A percentile compares a stretch with the other conserved stretches of the same genome.
phyloP scores from a whole-genome alignment of 2,113 vertebrate genomes.

The Hypocryptadius cinnamomeus region DNA sequence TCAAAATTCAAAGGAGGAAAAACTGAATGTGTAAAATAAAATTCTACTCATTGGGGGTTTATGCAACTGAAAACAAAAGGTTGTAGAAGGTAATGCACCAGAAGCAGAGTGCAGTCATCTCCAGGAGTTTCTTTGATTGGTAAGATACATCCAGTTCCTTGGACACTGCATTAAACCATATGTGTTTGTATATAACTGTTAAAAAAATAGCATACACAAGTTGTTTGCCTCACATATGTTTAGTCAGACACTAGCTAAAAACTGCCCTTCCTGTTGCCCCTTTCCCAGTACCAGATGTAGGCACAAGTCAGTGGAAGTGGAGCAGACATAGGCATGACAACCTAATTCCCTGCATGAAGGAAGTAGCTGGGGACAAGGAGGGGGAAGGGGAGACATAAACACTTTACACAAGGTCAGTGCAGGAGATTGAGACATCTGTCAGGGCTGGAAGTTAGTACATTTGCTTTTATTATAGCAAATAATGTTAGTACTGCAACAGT shows the following conservation, averaged over 20 bases:
- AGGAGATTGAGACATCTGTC: constrained; percentile 56
- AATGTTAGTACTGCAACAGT: constrained; percentile 17
- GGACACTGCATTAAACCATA: neutral
- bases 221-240: constrained; percentile 6
- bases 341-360: constrained; percentile 16
- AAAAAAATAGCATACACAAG: neutral
- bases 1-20: neutral
- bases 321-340: constrained; percentile 50
- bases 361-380: neutral
- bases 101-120: neutral
- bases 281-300: constrained; percentile 26
- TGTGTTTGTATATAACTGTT: constrained; percentile 7
- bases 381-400: constrained; percentile 3
- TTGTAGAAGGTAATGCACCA: neutral
- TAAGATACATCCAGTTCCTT: neutral
- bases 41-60: neutral
- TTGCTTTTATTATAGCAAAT: constrained; percentile 37
- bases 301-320: constrained; percentile 26
- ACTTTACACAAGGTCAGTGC: constrained; percentile 13
- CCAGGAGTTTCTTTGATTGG: neutral
- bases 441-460: neutral
- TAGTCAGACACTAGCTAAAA: constrained; percentile 17
- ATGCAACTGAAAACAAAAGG: neutral
- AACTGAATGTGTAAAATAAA: neutral
- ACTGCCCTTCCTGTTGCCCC: constrained; percentile 50